phyloP scores from a whole-genome alignment of 1,140 invertebrate genomes.

The Macrotrachela quadricornifera region DNA sequence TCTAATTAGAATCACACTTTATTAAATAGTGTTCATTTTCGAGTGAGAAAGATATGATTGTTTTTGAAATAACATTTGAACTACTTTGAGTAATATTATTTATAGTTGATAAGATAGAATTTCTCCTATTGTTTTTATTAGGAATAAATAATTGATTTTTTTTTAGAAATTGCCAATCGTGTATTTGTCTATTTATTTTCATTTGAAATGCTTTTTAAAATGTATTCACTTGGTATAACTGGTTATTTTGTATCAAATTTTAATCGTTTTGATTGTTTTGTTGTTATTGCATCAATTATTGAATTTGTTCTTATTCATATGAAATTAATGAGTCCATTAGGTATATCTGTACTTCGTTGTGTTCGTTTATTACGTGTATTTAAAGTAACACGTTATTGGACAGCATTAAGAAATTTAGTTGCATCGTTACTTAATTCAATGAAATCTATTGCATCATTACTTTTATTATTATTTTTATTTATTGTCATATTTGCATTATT shows the following conservation, averaged over 20 bases:
- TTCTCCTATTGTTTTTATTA: no score
- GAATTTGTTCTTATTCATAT: conserved; percentile 37
- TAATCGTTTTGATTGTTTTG: conserved; percentile 44
- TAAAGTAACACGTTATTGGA: conserved; percentile 62
- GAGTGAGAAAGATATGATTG: no score
- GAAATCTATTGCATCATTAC: conserved; percentile 85
- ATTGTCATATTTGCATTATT: conserved; percentile 96
- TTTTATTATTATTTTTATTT: conserved; percentile 89
- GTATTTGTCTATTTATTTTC: conserved; percentile 94
- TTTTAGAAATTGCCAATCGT: conserved; percentile 48
- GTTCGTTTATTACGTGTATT: conserved; percentile 39
- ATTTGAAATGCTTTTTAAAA: conserved; percentile 95
- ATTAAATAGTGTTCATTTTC: no score
- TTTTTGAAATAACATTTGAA: no score
- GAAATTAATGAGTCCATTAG: conserved; percentile 38
- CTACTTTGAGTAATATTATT: no score
- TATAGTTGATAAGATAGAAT: no score
- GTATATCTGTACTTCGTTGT: conserved; percentile 40
- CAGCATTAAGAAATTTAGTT: conserved; percentile 84
- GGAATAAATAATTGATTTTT: neutral
- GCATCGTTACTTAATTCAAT: conserved; percentile 92
- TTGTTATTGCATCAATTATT: conserved; percentile 38
- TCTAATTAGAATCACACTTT: no score
- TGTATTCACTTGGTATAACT: conserved; percentile 88
- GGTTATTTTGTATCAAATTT: conserved; percentile 40